phyloP scores from a whole-genome alignment of 2,888 invertebrate species.

The Sminthurinus aureus region DNA sequence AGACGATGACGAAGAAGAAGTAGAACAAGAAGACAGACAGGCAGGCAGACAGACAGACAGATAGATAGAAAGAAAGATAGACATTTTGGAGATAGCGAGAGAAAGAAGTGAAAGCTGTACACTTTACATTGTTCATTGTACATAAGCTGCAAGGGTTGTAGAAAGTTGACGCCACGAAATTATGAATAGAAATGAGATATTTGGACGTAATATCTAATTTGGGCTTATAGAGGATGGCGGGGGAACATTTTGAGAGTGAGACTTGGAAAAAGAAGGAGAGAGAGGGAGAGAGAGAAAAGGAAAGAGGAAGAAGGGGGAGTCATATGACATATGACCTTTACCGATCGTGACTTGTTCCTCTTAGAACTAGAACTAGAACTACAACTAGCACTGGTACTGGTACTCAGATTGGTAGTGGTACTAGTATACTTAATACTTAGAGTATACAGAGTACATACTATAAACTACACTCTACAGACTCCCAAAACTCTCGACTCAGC shows the following conservation, averaged over 20 bases:
- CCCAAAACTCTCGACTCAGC: constrained; percentile 31
- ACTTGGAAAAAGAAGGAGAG: background rate
- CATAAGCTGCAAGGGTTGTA: background rate
- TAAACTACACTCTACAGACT: background rate
- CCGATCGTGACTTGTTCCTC: constrained; percentile 21
- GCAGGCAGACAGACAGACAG: background rate
- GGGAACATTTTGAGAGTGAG: background rate
- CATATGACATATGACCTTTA: constrained; percentile 34
- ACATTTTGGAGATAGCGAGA: no score
- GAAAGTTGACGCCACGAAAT: constrained; percentile 8
- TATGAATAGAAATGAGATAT: constrained; percentile 23
- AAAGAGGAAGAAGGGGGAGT: constrained; percentile 1
- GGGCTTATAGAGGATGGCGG: background rate
- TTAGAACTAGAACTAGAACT: no score
- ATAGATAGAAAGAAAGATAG: background rate
- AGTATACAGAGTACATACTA: no score
- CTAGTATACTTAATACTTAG: no score
- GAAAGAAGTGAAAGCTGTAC: no score
- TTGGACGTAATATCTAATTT: constrained; percentile 17
- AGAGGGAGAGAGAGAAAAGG: background rate
- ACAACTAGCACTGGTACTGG: no score
- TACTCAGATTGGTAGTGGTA: no score
- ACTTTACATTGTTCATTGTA: no score
- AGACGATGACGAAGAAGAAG: background rate
- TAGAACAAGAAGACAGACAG: background rate